Evolutionary conservation across 2,113 vertebrate species (phyloP).

Genomic region (Odontophorus gujanensis): DNA sequence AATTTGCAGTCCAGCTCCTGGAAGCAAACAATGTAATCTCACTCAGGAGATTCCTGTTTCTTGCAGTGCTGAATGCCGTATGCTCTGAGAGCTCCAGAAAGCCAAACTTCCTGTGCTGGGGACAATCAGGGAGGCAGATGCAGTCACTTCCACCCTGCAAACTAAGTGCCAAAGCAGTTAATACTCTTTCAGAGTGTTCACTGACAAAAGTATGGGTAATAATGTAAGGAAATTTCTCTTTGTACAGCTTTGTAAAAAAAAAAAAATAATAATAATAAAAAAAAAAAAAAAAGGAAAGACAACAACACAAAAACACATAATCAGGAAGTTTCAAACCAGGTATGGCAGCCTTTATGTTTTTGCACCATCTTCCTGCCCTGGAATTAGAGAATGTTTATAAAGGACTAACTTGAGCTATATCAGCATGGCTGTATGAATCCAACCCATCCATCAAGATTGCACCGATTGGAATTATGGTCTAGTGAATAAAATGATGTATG

Average conservation of each 20-base stretch:
- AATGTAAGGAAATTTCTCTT: neutral
- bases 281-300: neutral
- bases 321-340: neutral
- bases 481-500: slow-evolving; percentile 25
- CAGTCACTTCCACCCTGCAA: slow-evolving; percentile 36
- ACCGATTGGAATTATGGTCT: neutral
- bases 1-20: neutral
- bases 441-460: neutral
- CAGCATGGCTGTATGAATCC: neutral
- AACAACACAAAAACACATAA: neutral
- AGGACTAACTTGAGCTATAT: neutral
- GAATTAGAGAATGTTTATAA: slow-evolving; percentile 9
- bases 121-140: neutral
- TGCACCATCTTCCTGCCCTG: neutral
- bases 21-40: neutral
- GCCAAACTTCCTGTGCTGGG: neutral
- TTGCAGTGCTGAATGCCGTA: neutral
- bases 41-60: neutral
- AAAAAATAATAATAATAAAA: neutral
- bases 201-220: neutral
- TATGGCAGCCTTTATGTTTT: neutral
- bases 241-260: neutral
- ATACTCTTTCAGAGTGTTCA: neutral
- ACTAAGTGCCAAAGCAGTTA: neutral
- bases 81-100: neutral